A percentile compares a stretch with the other conserved stretches of the same genome.
Evolutionary conservation across 1,140 invertebrate species (phyloP).

Genomic region (Papilio helenus): DNA sequence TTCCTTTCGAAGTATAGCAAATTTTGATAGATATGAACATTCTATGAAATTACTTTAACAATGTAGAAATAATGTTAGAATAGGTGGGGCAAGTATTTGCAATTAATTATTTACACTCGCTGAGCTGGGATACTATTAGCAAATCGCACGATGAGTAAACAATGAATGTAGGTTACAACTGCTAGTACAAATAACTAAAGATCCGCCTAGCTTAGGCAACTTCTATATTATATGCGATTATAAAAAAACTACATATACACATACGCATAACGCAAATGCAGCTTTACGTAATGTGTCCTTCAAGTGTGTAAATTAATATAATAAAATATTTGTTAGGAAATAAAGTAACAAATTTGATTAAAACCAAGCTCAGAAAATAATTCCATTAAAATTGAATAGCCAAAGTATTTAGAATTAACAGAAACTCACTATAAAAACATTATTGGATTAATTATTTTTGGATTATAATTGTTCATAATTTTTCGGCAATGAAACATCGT

Average conservation of each 20-base stretch:
- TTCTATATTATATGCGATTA: not conserved
- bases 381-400: too few species aligned
- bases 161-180: conserved; percentile 8
- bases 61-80: not conserved
- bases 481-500: conserved; percentile 22
- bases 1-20: not conserved
- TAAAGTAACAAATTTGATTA: not conserved
- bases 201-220: not conserved
- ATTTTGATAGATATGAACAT: not conserved
- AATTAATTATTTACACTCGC: conserved; percentile 25
- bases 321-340: not conserved
- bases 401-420: too few species aligned
- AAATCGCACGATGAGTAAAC: conserved; percentile 14
- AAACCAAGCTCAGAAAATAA: too few species aligned
- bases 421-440: not conserved
- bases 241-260: not conserved
- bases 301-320: not conserved
- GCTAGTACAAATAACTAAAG: not conserved
- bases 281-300: not conserved
- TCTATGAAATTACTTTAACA: not conserved
- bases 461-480: not conserved
- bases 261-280: not conserved
- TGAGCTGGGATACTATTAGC: not conserved
- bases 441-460: conserved; percentile 8
- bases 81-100: not conserved